phyloP scores from a whole-genome alignment of 2,797 vertebrate genomes.

The Sebastes cheni region DNA sequence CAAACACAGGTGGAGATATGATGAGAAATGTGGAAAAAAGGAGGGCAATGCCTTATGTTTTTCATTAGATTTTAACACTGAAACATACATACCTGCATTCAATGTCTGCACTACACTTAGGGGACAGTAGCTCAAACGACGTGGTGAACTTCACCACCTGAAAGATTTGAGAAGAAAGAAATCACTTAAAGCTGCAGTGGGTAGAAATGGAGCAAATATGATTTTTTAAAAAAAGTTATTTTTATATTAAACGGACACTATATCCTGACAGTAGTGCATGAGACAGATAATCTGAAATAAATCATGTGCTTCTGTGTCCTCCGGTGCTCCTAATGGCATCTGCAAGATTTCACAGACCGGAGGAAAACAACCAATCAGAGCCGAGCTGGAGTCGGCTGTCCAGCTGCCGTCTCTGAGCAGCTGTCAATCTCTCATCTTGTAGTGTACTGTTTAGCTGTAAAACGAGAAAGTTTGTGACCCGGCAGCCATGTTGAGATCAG shows the following conservation, averaged over 20 bases:
- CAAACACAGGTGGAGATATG: conserved; percentile 11
- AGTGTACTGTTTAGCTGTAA: too few relatives aligned
- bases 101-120: conserved; percentile 95
- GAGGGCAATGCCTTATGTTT: neutral
- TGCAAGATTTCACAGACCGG: too few relatives aligned
- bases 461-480: too few relatives aligned
- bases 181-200: conserved; percentile 1
- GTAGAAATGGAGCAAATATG: neutral
- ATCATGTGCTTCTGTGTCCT: too few relatives aligned
- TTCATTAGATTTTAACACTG: neutral
- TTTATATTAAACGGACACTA: neutral
- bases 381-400: too few relatives aligned
- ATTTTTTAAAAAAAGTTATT: neutral
- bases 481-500: too few relatives aligned
- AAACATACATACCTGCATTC: conserved; percentile 89
- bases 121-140: conserved; percentile 96
- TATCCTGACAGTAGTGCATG: neutral
- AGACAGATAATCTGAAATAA: neutral
- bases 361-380: too few relatives aligned
- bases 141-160: conserved; percentile 99
- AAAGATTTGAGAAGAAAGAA: conserved; percentile 26
- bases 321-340: too few relatives aligned
- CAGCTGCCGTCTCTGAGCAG: too few relatives aligned
- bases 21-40: neutral
- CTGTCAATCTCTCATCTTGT: too few relatives aligned